Base-by-base conservation (phyloP, 2,113 vertebrate species). In the Bagarius yarrelli region DNA sequence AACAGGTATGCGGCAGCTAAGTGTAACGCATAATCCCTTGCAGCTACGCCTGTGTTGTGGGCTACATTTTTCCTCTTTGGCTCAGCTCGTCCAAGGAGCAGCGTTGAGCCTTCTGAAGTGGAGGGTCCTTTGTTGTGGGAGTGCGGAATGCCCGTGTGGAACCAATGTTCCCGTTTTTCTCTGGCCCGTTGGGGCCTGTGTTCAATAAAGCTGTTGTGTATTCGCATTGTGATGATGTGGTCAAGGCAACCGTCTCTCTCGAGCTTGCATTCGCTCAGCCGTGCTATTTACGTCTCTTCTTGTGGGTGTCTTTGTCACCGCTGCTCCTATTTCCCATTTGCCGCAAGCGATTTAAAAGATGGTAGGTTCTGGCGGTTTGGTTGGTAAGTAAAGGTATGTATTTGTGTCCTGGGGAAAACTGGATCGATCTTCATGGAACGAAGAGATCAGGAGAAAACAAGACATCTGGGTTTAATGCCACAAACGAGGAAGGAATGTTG, bases 201-300 rank as follows among this genome's bases (percentile, higher is more conserved):
- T 96, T 94, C 94, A 97, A 95, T 96, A 95, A 82, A 95, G 92
- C 91, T 91, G 90, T 94, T 95, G 94, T 96, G 93, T 94, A 93
- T 94, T 93, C 91, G 93, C 95, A 95, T 95, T 95, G 95, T 96
- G 95, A 95, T 94, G 94, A 95, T 96, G 95, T 93, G 95, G 94
- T 95, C 95, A 95, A 93, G 92, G 92, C 94, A 94, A 95, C 93
- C 94, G 94, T 92, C 92, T 95, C 82, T 95, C 93, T 94, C 90
- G 86, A 88, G 90, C 91, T 91, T 93, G 95, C 94, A 95, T 95
- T 95, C 93, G 91, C 94, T 92, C 92, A 92, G 90, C 89, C 91
- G 80, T 92, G 90, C 91, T 91, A 90, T 93, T 90, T 90, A 86
- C 88, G 87, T 83, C 81, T 86, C 82, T 85, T 79, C 80, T 85